A percentile compares a stretch with the other conserved stretches of the same genome.
These are phyloP conservation scores for Maniola hyperantus DNA, from an alignment of 2,888 invertebrate species.

Conservation along the genomic window DNA sequence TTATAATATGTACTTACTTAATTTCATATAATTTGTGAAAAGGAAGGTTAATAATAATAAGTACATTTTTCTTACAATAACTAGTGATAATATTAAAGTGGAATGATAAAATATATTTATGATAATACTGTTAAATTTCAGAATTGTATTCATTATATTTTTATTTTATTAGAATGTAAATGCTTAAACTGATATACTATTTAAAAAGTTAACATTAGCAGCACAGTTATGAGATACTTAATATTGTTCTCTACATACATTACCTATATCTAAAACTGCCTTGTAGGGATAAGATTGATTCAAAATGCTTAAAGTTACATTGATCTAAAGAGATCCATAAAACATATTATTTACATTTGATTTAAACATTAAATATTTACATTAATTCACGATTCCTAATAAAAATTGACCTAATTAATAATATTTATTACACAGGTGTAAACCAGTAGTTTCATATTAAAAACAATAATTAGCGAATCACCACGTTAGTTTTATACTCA, in stretches of 20 bases:
- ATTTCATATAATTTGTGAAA: neutral
- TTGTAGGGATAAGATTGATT: neutral
- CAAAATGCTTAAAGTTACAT: neutral
- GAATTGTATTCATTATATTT: slow-evolving; percentile 4
- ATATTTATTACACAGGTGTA: slow-evolving; percentile 3
- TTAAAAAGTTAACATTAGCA: slow-evolving; percentile 3
- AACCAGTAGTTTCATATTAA: neutral
- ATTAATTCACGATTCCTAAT: slow-evolving; percentile 16
- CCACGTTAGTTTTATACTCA: no score
- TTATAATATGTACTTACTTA: neutral
- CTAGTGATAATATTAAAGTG: slow-evolving; percentile 31
- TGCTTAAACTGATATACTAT: neutral
- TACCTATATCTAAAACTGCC: slow-evolving; percentile 7
- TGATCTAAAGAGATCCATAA: slow-evolving; percentile 12
- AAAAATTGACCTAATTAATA: slow-evolving; percentile 14
- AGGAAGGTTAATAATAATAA: slow-evolving; percentile 24
- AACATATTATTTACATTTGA: slow-evolving; percentile 9
- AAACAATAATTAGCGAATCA: no score
- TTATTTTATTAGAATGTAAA: neutral
- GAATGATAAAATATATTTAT: slow-evolving; percentile 29
- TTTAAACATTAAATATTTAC: slow-evolving; percentile 8
- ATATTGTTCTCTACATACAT: slow-evolving; percentile 6
- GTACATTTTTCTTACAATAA: slow-evolving; percentile 30
- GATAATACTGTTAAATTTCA: slow-evolving; percentile 29
- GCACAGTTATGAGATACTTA: slow-evolving; percentile 1